Base-by-base conservation (phyloP, 2,113 vertebrate genomes). In the Ovis canadensis region DNA sequence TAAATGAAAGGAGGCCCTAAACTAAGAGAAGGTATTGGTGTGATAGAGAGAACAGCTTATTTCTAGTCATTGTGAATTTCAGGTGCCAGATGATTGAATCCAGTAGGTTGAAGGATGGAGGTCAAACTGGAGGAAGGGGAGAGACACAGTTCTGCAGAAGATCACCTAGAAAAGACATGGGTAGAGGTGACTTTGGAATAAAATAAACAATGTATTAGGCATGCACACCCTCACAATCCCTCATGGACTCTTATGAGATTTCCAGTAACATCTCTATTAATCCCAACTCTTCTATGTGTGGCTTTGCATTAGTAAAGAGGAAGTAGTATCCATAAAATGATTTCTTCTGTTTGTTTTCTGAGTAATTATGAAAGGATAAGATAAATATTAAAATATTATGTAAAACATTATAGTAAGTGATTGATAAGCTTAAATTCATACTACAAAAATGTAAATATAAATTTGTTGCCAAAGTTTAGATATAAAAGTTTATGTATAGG, bases 371-470 rank as follows among this genome's bases (percentile, higher is more conserved):
- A 83, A 57, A 52, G 55, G 12, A 67, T 62, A 85, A 64, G 31
- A 71, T 89, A 82, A 87, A 81, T 57, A n/a, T 29, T 43, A 71
- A 96, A 90, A 55, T 82, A 43, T 82, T 36, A 60, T 85, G 31
- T 59, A 62, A 96, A 89, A 74, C 23, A 62, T 36, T 71, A 54
- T 77, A 62, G 7, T n/a, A 19, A 59, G 48, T 52, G 52, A 5
- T n/a, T 59, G 36, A 48, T 78, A 31, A 91, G 17, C 50, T 67
- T 36, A 67, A 80, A 48, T 54, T 31, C 45, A 52, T 52, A 14
- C 74, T 43, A 36, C 89, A n/a, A 25, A 90, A 93, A 85, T 54
- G 45, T 19, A 93, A 59, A 81, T 55, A 45, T 52, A n/a, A 90
- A 54, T 82, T 40, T 5, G 12, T 71, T 78, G 14, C 23, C 13